These are phyloP conservation scores for Temnothorax curvispinosus DNA, from an alignment of 1,140 invertebrate genomes.

Conservation along the genomic window DNA sequence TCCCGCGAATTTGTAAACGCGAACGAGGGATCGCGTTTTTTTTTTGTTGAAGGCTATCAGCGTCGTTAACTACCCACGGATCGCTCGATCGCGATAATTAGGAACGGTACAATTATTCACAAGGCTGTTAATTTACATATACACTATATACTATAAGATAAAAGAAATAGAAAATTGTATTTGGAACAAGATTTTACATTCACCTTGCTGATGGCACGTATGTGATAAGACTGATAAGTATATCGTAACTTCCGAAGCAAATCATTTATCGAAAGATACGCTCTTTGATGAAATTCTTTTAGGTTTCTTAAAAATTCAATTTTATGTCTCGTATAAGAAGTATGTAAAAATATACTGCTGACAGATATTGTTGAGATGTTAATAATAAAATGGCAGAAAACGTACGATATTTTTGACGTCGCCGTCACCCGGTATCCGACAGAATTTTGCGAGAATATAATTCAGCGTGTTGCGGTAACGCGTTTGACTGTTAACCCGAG, in stretches of 20 bases:
- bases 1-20: not conserved
- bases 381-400: not conserved
- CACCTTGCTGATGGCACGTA: not conserved
- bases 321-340: not conserved
- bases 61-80: not conserved
- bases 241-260: not conserved
- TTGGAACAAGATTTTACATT: not conserved
- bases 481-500: slow-evolving; percentile 2
- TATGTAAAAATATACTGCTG: not conserved
- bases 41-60: not conserved
- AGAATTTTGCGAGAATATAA: not conserved
- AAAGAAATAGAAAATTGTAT: not conserved
- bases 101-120: not conserved
- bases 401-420: not conserved
- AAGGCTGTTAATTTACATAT: not conserved
- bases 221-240: not conserved
- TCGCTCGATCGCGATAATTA: not conserved
- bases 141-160: not conserved
- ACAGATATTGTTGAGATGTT: not conserved
- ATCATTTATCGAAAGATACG: not conserved
- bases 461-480: not conserved
- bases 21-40: not conserved
- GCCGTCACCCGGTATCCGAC: not conserved
- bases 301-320: not conserved
- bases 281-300: not conserved